Evolutionary conservation across 2,888 invertebrate species (phyloP), one percentile per base, ranked within the genome.

Genomic region (Dolichopus griseipennis): DNA sequence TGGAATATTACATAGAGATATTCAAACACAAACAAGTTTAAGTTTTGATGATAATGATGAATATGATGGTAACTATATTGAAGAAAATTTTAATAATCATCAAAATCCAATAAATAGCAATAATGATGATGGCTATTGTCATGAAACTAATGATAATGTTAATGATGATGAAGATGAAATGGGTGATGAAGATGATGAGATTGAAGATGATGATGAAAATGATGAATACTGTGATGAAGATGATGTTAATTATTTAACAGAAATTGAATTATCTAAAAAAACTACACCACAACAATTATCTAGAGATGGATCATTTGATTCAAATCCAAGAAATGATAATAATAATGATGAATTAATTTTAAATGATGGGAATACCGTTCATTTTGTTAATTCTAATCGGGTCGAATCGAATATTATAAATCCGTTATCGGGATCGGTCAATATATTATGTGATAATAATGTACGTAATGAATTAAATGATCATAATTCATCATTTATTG

Each of bases 181-280:
- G 2, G 43, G 33, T 22, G 62, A 20, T 37, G 61, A 65, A 34
- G 27, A 61, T 33, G 27, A 41, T 18, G 61, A 66, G 34, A 37
- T 3, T 21, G 43, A 62, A 33, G 62, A 34, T 20, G 12, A 37
- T 66, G 33, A 66, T 22, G 15, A 33, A 43, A 27, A 41, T 66
- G 27, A 27, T 27, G 72, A 70, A 15, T 66, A 67, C 9, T 66
- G 66, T 15, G 73, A 73, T 22, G 74, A 72, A 0, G 71, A 71
- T 9, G 72, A 73, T 52, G 52, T 6, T 52, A 52, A 52, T 52
- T 52, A n/a, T 52, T 52, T 5, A 18, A 52, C 9, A 12, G 52
- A 52, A 52, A 52, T 18, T 18, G 15, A 52, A 18, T 52, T 52
- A 52, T 52, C 52, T 2, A 52, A 18, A 12, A n/a, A 52, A 41